Percentiles rank a stretch among this genome's conserved stretches.
Evolutionary conservation across 2,797 vertebrate species (phyloP).

Genomic region (Spizella passerina): DNA sequence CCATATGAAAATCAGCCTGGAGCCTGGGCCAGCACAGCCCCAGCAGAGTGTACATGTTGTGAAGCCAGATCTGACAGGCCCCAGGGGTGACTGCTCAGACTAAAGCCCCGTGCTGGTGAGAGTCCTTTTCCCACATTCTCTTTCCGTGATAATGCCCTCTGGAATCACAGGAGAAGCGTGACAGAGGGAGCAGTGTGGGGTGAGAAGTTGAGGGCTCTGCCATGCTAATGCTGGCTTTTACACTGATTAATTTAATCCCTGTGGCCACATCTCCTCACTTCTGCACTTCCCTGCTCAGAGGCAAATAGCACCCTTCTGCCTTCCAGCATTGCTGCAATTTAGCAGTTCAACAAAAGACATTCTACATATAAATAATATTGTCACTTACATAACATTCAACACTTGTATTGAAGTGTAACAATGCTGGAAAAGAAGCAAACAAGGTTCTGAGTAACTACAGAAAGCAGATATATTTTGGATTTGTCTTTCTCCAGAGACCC

Average conservation of each 20-base stretch:
- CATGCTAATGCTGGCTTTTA: neutral
- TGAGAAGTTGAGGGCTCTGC: neutral
- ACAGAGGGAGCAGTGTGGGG: neutral
- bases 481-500: neutral
- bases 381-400: neutral
- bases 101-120: conserved; percentile 13
- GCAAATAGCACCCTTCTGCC: neutral
- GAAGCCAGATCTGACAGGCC: conserved; percentile 33
- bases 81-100: conserved; percentile 7
- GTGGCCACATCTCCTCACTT: neutral
- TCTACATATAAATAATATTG: neutral
- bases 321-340: neutral
- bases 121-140: conserved; percentile 20
- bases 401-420: neutral
- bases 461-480: neutral
- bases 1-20: conserved; percentile 69
- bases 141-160: neutral
- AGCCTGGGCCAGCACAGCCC: conserved; percentile 20
- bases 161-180: neutral
- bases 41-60: conserved; percentile 32
- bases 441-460: neutral
- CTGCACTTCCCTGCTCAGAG: neutral
- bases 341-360: neutral
- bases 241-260: neutral
- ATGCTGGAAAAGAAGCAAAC: neutral